Evolutionary conservation across 2,888 invertebrate genomes (phyloP).

Genomic region (Drosophila parthenogenetica): DNA sequence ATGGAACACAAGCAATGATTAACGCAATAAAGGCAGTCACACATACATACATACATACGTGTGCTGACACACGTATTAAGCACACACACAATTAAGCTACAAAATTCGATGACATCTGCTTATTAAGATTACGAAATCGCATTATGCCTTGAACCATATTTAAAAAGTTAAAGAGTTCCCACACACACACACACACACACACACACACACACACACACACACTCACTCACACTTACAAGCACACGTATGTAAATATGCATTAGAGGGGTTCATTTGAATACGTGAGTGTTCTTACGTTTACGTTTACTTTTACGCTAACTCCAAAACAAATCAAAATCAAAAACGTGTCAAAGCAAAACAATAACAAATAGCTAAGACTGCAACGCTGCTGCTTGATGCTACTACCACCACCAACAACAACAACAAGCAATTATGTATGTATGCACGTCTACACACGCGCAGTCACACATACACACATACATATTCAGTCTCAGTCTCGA

Average conservation of each 20-base stretch:
- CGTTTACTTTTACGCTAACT: constrained; percentile 21
- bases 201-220: neutral
- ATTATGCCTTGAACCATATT: constrained; percentile 45
- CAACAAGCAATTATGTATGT: constrained; percentile 37
- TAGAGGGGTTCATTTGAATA: neutral
- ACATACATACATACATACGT: neutral
- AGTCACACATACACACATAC: constrained; percentile 5
- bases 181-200: neutral
- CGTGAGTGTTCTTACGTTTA: constrained; percentile 38
- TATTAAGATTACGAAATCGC: constrained; percentile 35
- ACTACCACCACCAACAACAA: constrained; percentile 18
- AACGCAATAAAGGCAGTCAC: neutral
- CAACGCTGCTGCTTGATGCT: constrained; percentile 33
- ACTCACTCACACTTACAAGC: neutral
- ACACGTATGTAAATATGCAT: constrained; percentile 1
- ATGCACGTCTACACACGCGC: neutral
- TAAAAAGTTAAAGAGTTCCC: constrained; percentile 15
- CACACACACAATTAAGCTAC: constrained; percentile 6
- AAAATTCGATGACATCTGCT: constrained; percentile 43
- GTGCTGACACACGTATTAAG: neutral
- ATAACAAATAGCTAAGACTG: constrained; percentile 49
- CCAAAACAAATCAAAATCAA: constrained; percentile 51
- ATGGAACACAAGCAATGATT: constrained; percentile 28
- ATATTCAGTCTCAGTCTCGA: constrained; percentile 58
- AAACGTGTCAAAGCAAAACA: constrained; percentile 55